Conservation (phyloP, 1,140 invertebrate species). For the Stegodyphus mimosarum region DNA sequence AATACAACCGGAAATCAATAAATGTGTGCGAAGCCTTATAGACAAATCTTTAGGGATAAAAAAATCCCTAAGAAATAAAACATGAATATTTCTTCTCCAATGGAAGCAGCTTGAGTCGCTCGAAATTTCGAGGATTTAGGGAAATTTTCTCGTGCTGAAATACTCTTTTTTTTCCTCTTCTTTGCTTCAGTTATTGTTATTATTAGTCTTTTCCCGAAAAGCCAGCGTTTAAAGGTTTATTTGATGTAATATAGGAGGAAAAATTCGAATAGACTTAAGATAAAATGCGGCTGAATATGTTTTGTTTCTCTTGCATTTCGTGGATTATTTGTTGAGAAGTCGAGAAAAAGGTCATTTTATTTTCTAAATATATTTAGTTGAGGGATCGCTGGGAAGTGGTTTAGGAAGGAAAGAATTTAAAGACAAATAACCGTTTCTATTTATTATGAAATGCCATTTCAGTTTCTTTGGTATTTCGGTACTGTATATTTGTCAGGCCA, state of each 20-base stretch:
- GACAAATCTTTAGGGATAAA: slow-evolving; percentile 25
- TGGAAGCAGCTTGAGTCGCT: slow-evolving; percentile 21
- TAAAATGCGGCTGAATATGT: neutral
- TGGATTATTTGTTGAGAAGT: neutral
- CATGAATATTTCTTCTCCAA: neutral
- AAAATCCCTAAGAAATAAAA: neutral
- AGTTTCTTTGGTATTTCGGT: too few species aligned
- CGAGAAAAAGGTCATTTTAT: neutral
- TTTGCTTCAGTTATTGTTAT: neutral
- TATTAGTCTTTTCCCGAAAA: neutral
- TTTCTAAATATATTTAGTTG: too few species aligned
- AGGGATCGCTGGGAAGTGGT: neutral
- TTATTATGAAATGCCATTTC: too few species aligned
- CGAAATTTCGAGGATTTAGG: slow-evolving; percentile 8
- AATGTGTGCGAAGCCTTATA: slow-evolving; percentile 27
- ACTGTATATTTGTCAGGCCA: too few species aligned
- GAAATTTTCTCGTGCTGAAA: slow-evolving; percentile 26
- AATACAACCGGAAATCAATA: slow-evolving; percentile 59
- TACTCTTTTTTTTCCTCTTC: neutral
- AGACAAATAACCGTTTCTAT: neutral
- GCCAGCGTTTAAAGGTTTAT: neutral
- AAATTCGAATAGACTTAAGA: slow-evolving; percentile 26
- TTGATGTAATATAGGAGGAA: neutral
- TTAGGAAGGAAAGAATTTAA: neutral
- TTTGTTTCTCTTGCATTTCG: neutral